Percentiles rank a stretch among this genome's conserved stretches.
Evolutionary conservation across 2,888 invertebrate genomes (phyloP).

Genomic region (Clusia tigrina): DNA sequence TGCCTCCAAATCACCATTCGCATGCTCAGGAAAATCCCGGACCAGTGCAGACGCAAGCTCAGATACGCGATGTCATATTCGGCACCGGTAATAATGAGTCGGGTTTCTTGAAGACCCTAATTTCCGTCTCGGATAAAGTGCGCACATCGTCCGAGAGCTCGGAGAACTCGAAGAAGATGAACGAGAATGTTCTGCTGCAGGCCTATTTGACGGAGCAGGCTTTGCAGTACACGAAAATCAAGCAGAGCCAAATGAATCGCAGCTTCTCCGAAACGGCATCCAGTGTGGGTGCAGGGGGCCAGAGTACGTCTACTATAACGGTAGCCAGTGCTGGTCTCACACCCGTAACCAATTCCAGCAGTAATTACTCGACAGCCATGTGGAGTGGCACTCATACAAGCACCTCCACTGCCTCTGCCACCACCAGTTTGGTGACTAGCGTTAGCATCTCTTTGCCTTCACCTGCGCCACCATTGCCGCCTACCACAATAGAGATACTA

Average conservation of each 20-base stretch:
- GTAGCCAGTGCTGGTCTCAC: slow-evolving; percentile 16
- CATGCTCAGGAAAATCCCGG: slow-evolving; percentile 29
- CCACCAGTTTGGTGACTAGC: background rate
- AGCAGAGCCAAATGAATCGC: slow-evolving; percentile 69
- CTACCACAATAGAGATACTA: slow-evolving; percentile 20
- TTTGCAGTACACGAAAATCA: slow-evolving; percentile 74
- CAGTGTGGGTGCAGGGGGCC: slow-evolving; percentile 14
- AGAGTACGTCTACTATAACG: background rate
- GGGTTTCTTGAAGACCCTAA: slow-evolving; percentile 60
- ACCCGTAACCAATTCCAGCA: slow-evolving; percentile 29
- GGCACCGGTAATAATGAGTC: slow-evolving; percentile 56
- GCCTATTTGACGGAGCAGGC: slow-evolving; percentile 78
- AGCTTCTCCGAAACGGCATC: background rate
- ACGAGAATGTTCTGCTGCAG: slow-evolving; percentile 73
- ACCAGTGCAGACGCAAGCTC: slow-evolving; percentile 52
- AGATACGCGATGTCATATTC: slow-evolving; percentile 60
- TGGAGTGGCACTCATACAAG: slow-evolving; percentile 1
- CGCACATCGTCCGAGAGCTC: slow-evolving; percentile 52
- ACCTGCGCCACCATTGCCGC: background rate
- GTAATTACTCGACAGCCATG: slow-evolving; percentile 22
- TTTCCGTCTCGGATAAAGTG: slow-evolving; percentile 62
- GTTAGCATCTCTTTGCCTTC: too few relatives aligned
- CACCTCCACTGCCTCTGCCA: background rate
- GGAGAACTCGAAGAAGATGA: slow-evolving; percentile 42
- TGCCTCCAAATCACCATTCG: slow-evolving; percentile 10